Percentiles rank a stretch among this genome's conserved stretches.
Evolutionary conservation across 2,888 invertebrate species (phyloP).

Genomic region (Diaphora mendica): DNA sequence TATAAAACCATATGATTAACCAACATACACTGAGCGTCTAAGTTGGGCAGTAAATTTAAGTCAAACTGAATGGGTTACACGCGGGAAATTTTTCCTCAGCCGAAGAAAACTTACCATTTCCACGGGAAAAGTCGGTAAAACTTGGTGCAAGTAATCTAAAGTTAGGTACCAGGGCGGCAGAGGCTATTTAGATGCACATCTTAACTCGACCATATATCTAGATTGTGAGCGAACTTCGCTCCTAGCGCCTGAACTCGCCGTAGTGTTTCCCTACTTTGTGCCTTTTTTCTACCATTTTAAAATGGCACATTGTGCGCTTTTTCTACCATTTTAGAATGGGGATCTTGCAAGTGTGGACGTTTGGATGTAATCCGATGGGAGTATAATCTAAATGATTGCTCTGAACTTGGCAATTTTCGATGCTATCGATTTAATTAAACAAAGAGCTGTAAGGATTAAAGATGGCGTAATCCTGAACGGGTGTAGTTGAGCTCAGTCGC

Average conservation of each 20-base stretch:
- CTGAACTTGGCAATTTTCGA: constrained; percentile 53
- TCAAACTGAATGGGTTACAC: constrained; percentile 77
- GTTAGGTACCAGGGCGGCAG: constrained; percentile 83
- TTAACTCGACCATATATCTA: constrained; percentile 85
- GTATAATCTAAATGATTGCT: constrained; percentile 61
- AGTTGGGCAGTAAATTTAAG: constrained; percentile 80
- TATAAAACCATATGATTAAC: constrained; percentile 51
- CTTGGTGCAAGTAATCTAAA: constrained; percentile 86
- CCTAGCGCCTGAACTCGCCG: constrained; percentile 52
- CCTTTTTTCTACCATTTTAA: constrained; percentile 50
- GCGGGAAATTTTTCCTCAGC: constrained; percentile 64
- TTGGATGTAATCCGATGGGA: constrained; percentile 65
- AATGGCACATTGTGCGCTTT: constrained; percentile 50
- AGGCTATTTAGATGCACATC: constrained; percentile 86
- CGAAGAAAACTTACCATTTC: constrained; percentile 69
- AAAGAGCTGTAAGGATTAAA: constrained; percentile 46
- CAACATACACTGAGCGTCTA: constrained; percentile 64
- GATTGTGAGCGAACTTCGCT: constrained; percentile 77
- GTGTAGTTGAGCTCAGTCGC: constrained; percentile 29
- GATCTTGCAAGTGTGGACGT: constrained; percentile 67
- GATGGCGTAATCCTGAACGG: constrained; percentile 37
- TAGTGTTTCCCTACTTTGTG: constrained; percentile 39
- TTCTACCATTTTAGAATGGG: constrained; percentile 46
- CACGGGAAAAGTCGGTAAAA: constrained; percentile 73
- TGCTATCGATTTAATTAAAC: constrained; percentile 67